Conservation (phyloP, 1,140 invertebrate species). For the Hestina assimilis region DNA sequence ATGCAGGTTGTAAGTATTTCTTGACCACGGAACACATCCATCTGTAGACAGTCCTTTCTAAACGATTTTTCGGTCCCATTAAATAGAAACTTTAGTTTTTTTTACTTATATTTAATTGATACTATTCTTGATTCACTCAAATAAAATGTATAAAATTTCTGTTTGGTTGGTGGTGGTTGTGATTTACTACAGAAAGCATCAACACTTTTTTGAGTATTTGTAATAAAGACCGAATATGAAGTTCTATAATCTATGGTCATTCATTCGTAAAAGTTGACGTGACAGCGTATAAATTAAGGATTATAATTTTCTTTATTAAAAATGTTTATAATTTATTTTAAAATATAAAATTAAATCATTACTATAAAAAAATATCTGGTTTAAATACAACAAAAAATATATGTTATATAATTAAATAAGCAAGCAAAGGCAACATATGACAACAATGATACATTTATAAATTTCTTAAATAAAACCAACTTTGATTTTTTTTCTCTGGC, state of each 20-base stretch:
- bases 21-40: constrained; percentile 70
- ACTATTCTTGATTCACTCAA: constrained; percentile 60
- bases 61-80: constrained; percentile 40
- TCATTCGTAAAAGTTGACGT: constrained; percentile 55
- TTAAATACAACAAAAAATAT: too few relatives aligned
- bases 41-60: constrained; percentile 61
- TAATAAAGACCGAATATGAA: constrained; percentile 54
- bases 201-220: constrained; percentile 78
- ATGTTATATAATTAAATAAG: too few relatives aligned
- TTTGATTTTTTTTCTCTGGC: too few relatives aligned
- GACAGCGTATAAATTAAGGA: constrained; percentile 26
- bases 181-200: constrained; percentile 78
- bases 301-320: not conserved
- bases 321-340: not conserved
- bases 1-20: constrained; percentile 79
- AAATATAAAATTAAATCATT: too few relatives aligned
- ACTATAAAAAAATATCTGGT: too few relatives aligned
- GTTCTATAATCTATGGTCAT: constrained; percentile 59
- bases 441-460: too few relatives aligned
- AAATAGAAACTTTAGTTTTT: constrained; percentile 50
- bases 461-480: too few relatives aligned
- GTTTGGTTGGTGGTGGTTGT: constrained; percentile 77
- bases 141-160: constrained; percentile 71
- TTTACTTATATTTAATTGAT: constrained; percentile 65
- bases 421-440: too few relatives aligned